Conservation (phyloP, 2,113 vertebrate species). For the Catharus minimus region DNA sequence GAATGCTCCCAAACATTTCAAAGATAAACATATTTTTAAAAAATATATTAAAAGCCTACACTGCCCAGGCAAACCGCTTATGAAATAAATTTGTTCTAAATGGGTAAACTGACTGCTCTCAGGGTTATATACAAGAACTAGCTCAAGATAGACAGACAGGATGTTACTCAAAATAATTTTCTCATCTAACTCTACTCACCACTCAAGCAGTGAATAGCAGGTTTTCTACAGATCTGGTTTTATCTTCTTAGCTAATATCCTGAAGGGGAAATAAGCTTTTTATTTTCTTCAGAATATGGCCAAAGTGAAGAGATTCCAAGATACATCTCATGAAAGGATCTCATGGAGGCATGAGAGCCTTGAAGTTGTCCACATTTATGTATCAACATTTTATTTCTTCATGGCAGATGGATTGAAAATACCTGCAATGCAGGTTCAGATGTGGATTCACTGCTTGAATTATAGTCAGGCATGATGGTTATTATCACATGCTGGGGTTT, state of each 20-base stretch:
- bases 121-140: not conserved
- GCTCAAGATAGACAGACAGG: not conserved
- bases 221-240: not conserved
- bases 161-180: not conserved
- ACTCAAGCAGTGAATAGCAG: not conserved
- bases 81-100: not conserved
- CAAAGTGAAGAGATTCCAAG: not conserved
- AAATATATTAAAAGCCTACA: not conserved
- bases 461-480: not conserved
- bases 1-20: not conserved
- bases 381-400: not conserved
- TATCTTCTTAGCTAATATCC: not conserved
- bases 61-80: not conserved
- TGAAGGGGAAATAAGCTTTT: not conserved
- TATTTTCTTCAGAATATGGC: not conserved
- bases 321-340: not conserved
- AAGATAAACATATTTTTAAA: not conserved
- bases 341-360: not conserved
- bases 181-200: not conserved
- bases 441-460: not conserved
- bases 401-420: not conserved
- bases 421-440: not conserved
- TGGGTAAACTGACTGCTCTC: not conserved
- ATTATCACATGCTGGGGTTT: not conserved
- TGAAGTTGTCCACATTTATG: not conserved